Conservation (phyloP, 1,140 invertebrate species). For the Drepana arcuata region DNA sequence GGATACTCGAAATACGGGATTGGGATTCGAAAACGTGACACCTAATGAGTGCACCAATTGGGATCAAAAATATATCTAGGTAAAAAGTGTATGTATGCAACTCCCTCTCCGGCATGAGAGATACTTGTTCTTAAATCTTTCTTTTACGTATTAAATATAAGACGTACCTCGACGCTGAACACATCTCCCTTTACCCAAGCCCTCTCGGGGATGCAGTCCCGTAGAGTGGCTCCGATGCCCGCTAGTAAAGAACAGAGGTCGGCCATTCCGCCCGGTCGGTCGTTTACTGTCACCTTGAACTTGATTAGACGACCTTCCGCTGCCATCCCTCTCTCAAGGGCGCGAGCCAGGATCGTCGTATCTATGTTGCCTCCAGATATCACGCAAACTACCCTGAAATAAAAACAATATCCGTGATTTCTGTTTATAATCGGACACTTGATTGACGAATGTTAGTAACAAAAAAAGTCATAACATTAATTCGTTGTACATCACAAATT, state of each 20-base stretch:
- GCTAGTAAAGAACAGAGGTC: constrained; percentile 84
- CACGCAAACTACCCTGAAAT: constrained; percentile 82
- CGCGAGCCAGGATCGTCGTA: constrained; percentile 90
- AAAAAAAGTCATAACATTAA: too few relatives aligned
- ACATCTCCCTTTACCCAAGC: constrained; percentile 92
- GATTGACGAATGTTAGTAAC: too few relatives aligned
- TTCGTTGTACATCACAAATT: too few relatives aligned
- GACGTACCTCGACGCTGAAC: constrained; percentile 80
- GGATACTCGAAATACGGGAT: too few relatives aligned
- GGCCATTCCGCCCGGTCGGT: constrained; percentile 89
- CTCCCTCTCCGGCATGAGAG: too few relatives aligned
- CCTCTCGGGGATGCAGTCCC: constrained; percentile 93
- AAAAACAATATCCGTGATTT: too few relatives aligned
- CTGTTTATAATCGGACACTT: too few relatives aligned
- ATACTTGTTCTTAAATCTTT: background rate
- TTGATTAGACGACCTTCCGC: constrained; percentile 90
- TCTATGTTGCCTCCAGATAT: constrained; percentile 95
- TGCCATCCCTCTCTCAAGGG: constrained; percentile 90
- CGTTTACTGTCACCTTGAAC: constrained; percentile 86
- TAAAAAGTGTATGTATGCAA: too few relatives aligned
- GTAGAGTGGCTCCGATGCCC: constrained; percentile 87
- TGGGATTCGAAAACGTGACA: too few relatives aligned
- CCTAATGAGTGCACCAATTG: too few relatives aligned
- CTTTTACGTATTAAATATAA: too few relatives aligned
- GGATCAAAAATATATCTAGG: too few relatives aligned